These are phyloP conservation scores for Auanema freiburgensis DNA, from an alignment of 2,888 invertebrate genomes.

Conservation along the genomic window DNA sequence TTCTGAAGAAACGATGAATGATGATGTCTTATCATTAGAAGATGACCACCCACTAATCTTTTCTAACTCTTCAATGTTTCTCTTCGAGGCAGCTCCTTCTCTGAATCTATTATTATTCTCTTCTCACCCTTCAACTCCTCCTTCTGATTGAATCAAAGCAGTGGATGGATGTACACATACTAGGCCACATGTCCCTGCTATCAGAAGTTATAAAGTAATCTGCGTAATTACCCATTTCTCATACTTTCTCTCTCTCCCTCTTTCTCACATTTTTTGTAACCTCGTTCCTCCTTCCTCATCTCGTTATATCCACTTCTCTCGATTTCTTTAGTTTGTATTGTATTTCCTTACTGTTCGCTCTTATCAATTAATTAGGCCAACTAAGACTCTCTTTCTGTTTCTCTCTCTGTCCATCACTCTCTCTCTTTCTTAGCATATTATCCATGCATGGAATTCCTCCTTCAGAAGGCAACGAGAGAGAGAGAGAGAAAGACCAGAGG, in stretches of 20 bases:
- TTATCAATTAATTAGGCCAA: not conserved
- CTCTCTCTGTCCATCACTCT: constrained; percentile 1
- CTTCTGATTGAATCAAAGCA: not conserved
- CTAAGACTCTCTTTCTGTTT: constrained; percentile 1
- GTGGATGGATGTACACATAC: no score
- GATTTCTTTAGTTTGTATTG: constrained; percentile 1
- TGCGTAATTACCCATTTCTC: not conserved
- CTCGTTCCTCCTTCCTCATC: constrained; percentile 13
- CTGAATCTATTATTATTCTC: no score
- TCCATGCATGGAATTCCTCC: constrained; percentile 1
- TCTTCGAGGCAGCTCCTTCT: constrained; percentile 5
- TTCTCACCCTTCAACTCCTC: constrained; percentile 5
- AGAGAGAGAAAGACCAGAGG: no score
- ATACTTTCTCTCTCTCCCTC: constrained; percentile 8
- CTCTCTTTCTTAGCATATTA: constrained; percentile 1
- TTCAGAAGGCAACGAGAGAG: no score
- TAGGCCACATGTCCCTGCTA: not conserved
- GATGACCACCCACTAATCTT: not conserved
- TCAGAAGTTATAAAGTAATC: not conserved
- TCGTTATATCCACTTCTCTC: not conserved
- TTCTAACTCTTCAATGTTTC: constrained; percentile 3
- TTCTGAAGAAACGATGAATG: not conserved
- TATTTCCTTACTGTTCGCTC: constrained; percentile 5
- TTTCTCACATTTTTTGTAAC: constrained; percentile 4
- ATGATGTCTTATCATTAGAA: not conserved